phyloP scores from a whole-genome alignment of 2,113 vertebrate species.

The Nicator chloris region DNA sequence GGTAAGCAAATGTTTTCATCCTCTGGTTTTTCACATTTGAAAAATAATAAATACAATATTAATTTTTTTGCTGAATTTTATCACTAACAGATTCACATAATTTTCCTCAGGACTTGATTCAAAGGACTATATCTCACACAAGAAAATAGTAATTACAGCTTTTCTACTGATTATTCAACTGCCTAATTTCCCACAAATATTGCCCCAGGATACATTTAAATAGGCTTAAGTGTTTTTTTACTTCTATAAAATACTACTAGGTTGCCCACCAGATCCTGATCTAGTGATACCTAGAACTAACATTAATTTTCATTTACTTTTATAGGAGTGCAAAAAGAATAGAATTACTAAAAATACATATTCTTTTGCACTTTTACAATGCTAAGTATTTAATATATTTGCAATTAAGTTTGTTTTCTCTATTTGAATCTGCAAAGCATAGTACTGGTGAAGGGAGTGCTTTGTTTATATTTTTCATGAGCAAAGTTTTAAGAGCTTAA shows the following conservation, averaged over 20 bases:
- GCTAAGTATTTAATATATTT: not conserved
- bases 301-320: not conserved
- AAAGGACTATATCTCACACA: not conserved
- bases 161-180: not conserved
- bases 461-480: not conserved
- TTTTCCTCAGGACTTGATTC: not conserved
- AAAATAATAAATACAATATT: not conserved
- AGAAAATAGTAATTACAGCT: not conserved
- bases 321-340: not conserved
- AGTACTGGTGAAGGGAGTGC: not conserved
- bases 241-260: not conserved
- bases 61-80: slow-evolving; percentile 19
- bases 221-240: not conserved
- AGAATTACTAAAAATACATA: not conserved
- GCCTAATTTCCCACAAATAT: not conserved
- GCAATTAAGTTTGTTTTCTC: not conserved
- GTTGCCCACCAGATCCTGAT: not conserved
- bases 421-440: not conserved
- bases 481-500: not conserved
- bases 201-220: not conserved
- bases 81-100: not conserved
- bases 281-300: not conserved
- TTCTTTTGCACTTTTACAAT: not conserved
- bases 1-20: not conserved
- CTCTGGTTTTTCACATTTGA: not conserved